phyloP scores from a whole-genome alignment of 2,797 vertebrate species.

The Phoxinus dragarum region DNA sequence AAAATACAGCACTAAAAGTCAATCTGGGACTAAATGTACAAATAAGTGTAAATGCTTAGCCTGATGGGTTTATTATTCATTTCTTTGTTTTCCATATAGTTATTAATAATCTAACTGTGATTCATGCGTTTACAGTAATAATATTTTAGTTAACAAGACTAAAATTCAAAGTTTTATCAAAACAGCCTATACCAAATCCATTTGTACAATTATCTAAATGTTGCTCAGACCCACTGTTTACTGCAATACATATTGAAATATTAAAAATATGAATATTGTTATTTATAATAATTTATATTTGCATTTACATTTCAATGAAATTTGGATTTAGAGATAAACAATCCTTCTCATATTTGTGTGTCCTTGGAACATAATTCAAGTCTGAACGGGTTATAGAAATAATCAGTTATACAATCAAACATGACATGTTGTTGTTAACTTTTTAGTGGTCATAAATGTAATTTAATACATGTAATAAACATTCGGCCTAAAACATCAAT shows the following conservation, averaged over 20 bases:
- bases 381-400: neutral
- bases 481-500: constrained; percentile 11
- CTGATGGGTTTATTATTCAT: neutral
- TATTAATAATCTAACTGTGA: neutral
- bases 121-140: neutral
- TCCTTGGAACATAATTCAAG: neutral
- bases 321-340: neutral
- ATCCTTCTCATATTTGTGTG: neutral
- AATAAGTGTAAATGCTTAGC: neutral
- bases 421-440: constrained; percentile 4
- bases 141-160: neutral
- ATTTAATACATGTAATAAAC: neutral
- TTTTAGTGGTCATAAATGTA: neutral
- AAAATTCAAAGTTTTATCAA: neutral
- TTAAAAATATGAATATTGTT: neutral
- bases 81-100: neutral
- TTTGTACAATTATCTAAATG: neutral
- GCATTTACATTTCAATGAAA: neutral
- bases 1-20: neutral
- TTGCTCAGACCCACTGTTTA: neutral
- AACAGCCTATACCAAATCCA: too few relatives aligned
- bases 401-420: neutral
- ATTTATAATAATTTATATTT: too few relatives aligned
- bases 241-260: neutral
- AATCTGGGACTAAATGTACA: neutral